phyloP scores from a whole-genome alignment of 2,888 invertebrate genomes.

The Oithona nana region DNA sequence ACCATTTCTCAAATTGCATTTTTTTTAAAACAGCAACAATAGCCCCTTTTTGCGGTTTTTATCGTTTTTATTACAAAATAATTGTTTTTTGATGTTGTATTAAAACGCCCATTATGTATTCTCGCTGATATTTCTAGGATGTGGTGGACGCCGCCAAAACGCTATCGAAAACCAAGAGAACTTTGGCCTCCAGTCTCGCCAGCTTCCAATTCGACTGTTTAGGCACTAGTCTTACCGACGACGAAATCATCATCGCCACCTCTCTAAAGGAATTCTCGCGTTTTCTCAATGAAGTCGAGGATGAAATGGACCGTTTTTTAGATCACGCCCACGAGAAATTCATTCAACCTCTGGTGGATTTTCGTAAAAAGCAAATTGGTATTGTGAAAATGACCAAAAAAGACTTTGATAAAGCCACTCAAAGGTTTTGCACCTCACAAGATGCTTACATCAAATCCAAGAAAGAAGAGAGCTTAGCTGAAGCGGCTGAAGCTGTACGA shows the following conservation, averaged over 20 bases:
- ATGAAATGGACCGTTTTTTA: conserved; percentile 85
- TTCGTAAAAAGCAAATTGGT: conserved; percentile 83
- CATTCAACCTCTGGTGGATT: conserved; percentile 75
- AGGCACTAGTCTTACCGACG: conserved; percentile 87
- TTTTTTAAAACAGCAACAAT: no score
- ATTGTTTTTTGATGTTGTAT: no score
- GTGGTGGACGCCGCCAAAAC: conserved; percentile 40
- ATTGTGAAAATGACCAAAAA: conserved; percentile 89
- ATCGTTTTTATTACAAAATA: no score
- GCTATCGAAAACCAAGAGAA: conserved; percentile 74
- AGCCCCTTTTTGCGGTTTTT: no score
- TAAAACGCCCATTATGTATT: no score
- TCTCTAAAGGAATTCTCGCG: conserved; percentile 80
- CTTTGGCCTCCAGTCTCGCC: conserved; percentile 68
- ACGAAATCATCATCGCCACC: conserved; percentile 80
- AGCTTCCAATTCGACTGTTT: conserved; percentile 94
- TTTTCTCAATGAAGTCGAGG: conserved; percentile 78
- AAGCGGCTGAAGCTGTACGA: conserved; percentile 91
- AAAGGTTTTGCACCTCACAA: conserved; percentile 89
- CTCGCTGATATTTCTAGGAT: background rate
- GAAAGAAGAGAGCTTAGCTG: conserved; percentile 24
- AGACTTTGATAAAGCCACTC: conserved; percentile 93
- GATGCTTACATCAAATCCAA: conserved; percentile 83
- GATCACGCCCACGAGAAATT: conserved; percentile 79
- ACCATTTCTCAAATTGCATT: no score